Evolutionary conservation across 2,797 vertebrate species (phyloP), one percentile per base, ranked within the genome.

Genomic region (Epinephelus coioides): DNA sequence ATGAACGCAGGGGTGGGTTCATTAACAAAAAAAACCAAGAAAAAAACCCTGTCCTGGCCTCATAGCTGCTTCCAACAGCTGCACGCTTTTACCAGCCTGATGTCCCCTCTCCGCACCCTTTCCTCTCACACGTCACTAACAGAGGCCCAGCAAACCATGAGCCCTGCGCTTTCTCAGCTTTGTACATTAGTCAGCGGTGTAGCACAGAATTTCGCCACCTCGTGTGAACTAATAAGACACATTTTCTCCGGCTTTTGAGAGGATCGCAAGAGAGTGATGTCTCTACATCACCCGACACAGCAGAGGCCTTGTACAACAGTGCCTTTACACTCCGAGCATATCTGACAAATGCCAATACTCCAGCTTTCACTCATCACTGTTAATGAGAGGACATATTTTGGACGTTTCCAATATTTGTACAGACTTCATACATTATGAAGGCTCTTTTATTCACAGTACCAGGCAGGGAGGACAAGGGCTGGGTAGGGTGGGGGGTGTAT

Each of bases 371-470:
- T 91, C 91, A 92, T 91, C 91, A 83, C 90, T 85, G 94, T 91
- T 95, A 95, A 95, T 95, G 94, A 94, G 93, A 86, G 76, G 88
- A 93, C 92, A 94, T 94, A 94, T 94, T 95, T 94, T 90, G 93
- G 89, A 95, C 89, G 76, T 88, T 92, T 93, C 84, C 86, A 93
- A 93, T 93, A 93, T 95, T 94, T 95, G 92, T 89, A 89, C 84
- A 81, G 92, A 88, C 91, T 90, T 92, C 84, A 86, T 90, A 83
- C 84, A 86, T 91, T 83, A 89, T 78, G 82, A 90, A 87, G 89
- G 87, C 69, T 53, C 78, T 87, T 90, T 89, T 90, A 86, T 90
- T 92, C 87, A 56, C 80, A 43, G 73, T 47, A 67, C 67, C 79
- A 61, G 60, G 70, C 56, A 4, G 66, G 55, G 83, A 83, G 80